phyloP scores from a whole-genome alignment of 1,140 invertebrate genomes.

The Tribolium castaneum region DNA sequence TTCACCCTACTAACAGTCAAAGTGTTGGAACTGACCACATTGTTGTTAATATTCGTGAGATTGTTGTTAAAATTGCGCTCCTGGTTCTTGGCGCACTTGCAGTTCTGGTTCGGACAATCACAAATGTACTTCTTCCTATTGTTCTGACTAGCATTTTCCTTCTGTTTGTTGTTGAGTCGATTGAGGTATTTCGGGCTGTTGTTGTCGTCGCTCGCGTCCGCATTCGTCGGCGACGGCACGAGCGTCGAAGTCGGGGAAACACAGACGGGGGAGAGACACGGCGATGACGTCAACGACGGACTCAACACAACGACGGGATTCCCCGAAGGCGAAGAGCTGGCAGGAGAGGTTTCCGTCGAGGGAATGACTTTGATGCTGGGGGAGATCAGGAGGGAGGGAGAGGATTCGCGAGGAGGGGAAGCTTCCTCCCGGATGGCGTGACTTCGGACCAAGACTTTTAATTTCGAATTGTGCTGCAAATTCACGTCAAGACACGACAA shows the following conservation, averaged over 20 bases:
- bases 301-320: constrained; percentile 60
- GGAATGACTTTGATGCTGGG: constrained; percentile 58
- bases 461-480: constrained; percentile 75
- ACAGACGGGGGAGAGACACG: constrained; percentile 42
- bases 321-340: constrained; percentile 50
- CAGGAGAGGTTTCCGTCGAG: constrained; percentile 59
- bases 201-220: neutral
- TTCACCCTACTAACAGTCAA: constrained; percentile 65
- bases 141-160: constrained; percentile 53
- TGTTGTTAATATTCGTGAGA: constrained; percentile 57
- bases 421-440: constrained; percentile 90
- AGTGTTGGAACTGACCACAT: constrained; percentile 58
- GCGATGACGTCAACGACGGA: constrained; percentile 51
- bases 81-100: constrained; percentile 56
- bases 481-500: neutral
- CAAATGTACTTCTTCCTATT: constrained; percentile 44
- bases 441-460: constrained; percentile 86
- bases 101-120: constrained; percentile 56
- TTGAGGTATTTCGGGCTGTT: constrained; percentile 52
- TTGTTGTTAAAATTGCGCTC: constrained; percentile 59
- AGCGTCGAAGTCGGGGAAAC: constrained; percentile 53
- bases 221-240: constrained; percentile 49
- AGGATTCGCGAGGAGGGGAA: constrained; percentile 82
- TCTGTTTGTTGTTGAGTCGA: constrained; percentile 43
- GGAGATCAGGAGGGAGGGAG: constrained; percentile 63